Conservation (phyloP, 2,888 invertebrate genomes). For the Tetragonisca angustula region DNA sequence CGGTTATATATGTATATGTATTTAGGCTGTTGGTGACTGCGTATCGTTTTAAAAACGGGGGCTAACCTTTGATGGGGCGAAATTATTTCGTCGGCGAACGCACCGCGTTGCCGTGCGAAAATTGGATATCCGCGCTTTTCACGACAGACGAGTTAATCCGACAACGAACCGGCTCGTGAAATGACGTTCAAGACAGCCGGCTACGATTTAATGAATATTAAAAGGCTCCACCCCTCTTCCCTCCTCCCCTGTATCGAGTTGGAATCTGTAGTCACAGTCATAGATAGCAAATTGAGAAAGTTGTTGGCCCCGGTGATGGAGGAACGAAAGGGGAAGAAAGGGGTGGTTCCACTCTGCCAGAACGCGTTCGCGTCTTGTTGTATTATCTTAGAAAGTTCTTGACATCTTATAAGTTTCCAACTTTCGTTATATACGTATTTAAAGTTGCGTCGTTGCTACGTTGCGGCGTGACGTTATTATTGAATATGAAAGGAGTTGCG, state of each 20-base stretch:
- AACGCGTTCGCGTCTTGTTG: slow-evolving; percentile 74
- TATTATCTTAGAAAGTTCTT: slow-evolving; percentile 78
- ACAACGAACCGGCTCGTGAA: slow-evolving; percentile 22
- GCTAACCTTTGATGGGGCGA: slow-evolving; percentile 6
- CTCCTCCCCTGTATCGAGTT: slow-evolving; percentile 64
- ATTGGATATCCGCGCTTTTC: slow-evolving; percentile 29
- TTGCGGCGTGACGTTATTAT: slow-evolving; percentile 64
- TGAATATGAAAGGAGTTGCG: slow-evolving; percentile 64
- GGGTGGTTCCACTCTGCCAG: slow-evolving; percentile 48
- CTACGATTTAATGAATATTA: slow-evolving; percentile 76
- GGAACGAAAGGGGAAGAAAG: slow-evolving; percentile 22
- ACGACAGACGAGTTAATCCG: slow-evolving; percentile 23
- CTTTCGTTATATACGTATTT: slow-evolving; percentile 75
- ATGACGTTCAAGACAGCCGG: slow-evolving; percentile 38
- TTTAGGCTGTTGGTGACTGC: slow-evolving; percentile 18
- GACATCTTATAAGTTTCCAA: slow-evolving; percentile 78
- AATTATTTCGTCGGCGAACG: slow-evolving; percentile 22
- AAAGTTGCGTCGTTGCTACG: slow-evolving; percentile 59
- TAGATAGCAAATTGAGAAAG: slow-evolving; percentile 78
- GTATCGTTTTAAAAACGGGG: slow-evolving; percentile 21
- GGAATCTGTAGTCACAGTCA: slow-evolving; percentile 71
- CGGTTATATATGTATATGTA: not conserved
- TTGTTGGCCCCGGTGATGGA: slow-evolving; percentile 54
- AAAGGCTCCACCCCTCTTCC: slow-evolving; percentile 42
- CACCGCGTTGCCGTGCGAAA: not conserved